These are phyloP conservation scores for Hycleus phaleratus DNA, from an alignment of 1,140 invertebrate species.

Conservation along the genomic window DNA sequence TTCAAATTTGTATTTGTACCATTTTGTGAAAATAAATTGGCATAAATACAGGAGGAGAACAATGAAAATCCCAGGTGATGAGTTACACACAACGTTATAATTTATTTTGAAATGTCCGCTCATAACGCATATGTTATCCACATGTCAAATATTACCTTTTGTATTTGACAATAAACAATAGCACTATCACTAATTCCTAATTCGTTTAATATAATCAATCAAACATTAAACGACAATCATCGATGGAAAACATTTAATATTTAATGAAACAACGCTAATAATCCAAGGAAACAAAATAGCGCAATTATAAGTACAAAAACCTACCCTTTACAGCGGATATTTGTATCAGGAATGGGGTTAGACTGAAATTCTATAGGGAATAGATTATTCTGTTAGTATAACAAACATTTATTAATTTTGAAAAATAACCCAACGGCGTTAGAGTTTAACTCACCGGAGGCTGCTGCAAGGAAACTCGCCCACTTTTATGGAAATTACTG, in stretches of 20 bases:
- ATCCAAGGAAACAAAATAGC: no score
- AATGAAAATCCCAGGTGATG: conserved; percentile 25
- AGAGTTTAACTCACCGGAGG: no score
- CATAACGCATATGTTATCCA: conserved; percentile 20
- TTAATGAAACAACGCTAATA: no score
- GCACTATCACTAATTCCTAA: conserved; percentile 20
- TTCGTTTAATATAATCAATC: conserved; percentile 14
- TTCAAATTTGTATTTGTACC: not conserved
- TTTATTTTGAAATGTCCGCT: conserved; percentile 27
- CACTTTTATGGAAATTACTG: no score
- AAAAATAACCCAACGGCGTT: no score
- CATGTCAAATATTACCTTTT: conserved; percentile 28
- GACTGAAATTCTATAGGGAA: no score
- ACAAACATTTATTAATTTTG: no score
- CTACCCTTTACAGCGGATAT: no score
- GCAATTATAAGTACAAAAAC: no score
- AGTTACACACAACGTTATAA: conserved; percentile 21
- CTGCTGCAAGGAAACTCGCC: no score
- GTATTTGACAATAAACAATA: conserved; percentile 34
- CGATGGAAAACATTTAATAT: not conserved
- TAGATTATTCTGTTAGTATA: no score
- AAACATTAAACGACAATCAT: conserved; percentile 5
- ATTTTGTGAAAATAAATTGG: conserved; percentile 14
- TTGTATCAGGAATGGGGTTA: no score
- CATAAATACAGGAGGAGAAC: conserved; percentile 6